These are phyloP conservation scores for Stomorhina lunata DNA, from an alignment of 2,888 invertebrate species.

Conservation along the genomic window DNA sequence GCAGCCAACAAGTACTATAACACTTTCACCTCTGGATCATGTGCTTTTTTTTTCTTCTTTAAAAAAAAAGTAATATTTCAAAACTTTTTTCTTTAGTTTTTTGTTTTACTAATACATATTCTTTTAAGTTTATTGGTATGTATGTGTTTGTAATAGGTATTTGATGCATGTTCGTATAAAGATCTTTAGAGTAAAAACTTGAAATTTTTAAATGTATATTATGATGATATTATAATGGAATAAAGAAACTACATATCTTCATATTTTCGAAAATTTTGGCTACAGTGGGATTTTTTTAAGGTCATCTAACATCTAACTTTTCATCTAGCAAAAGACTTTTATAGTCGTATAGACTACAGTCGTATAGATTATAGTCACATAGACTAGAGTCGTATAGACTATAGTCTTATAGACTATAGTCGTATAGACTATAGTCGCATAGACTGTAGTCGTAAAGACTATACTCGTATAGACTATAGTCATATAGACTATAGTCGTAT, in stretches of 20 bases:
- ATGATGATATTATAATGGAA: conserved; percentile 48
- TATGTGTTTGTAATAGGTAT: neutral
- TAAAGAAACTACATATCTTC: conserved; percentile 9
- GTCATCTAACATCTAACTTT: too few relatives aligned
- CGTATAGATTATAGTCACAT: too few relatives aligned
- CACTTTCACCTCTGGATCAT: conserved; percentile 34
- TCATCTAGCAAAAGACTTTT: too few relatives aligned
- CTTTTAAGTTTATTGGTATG: neutral
- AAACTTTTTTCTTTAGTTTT: neutral
- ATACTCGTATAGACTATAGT: too few relatives aligned
- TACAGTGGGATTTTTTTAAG: neutral
- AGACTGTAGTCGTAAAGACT: too few relatives aligned
- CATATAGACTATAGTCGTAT: too few relatives aligned
- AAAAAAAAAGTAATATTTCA: neutral
- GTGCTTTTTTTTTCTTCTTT: too few relatives aligned
- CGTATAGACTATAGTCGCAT: too few relatives aligned
- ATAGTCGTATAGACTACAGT: too few relatives aligned
- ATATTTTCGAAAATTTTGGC: neutral
- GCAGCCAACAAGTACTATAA: neutral
- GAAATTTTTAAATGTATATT: conserved; percentile 43
- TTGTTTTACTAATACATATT: neutral
- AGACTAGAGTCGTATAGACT: too few relatives aligned
- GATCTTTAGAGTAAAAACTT: conserved; percentile 19
- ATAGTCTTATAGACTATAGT: too few relatives aligned
- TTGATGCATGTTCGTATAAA: neutral